phyloP scores from a whole-genome alignment of 2,888 invertebrate genomes.

The Neria commutata region DNA sequence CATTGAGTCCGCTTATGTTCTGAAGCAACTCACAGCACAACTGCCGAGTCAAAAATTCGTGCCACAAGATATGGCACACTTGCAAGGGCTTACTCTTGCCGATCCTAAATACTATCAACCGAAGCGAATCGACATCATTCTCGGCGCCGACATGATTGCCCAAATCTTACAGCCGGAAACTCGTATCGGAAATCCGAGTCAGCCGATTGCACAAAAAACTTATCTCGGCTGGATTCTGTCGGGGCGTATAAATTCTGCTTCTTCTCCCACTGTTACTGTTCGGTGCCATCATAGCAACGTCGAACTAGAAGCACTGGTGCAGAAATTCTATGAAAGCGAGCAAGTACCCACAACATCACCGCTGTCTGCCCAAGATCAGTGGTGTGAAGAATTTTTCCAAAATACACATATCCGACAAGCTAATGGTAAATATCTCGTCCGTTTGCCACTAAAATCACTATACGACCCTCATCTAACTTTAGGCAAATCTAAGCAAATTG shows the following conservation, averaged over 20 bases:
- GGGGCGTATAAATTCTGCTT: not conserved
- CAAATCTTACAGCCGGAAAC: not conserved
- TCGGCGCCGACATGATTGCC: not conserved
- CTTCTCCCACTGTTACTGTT: too few species aligned
- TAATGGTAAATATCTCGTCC: not conserved
- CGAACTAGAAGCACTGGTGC: not conserved
- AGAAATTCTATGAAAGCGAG: not conserved
- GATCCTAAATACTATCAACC: conserved; percentile 2
- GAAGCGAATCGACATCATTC: not conserved
- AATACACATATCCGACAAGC: not conserved
- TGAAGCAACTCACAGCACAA: conserved; percentile 5
- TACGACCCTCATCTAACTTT: not conserved
- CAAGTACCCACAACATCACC: not conserved
- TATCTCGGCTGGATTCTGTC: not conserved
- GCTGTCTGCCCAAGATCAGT: not conserved
- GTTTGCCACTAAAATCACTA: not conserved
- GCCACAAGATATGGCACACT: not conserved
- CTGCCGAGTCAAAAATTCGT: not conserved
- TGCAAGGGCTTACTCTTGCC: conserved; percentile 1
- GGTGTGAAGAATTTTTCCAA: not conserved
- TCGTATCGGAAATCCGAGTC: not conserved
- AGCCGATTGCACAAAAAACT: not conserved
- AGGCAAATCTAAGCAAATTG: not conserved
- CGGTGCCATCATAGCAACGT: not conserved
- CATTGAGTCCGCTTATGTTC: not conserved